Evolutionary conservation across 2,888 invertebrate genomes (phyloP), one percentile per base, ranked within the genome.

Genomic region (Orthosia incerta): DNA sequence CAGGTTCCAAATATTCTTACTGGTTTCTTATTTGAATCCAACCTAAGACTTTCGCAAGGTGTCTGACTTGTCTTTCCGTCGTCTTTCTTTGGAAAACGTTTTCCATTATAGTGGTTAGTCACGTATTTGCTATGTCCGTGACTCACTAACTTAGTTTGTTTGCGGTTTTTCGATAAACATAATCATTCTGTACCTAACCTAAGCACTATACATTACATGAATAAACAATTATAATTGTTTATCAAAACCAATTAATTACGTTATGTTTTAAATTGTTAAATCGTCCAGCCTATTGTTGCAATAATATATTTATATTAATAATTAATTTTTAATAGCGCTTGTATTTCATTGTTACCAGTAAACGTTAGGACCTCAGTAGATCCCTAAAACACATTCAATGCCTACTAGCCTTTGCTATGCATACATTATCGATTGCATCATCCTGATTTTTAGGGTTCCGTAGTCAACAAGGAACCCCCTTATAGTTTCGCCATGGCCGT

Each of bases 111-210:
- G 13, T 50, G 55, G 64, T 77, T 65, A 59, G 61, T 76, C 67
- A 77, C 26, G 12, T 55, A 60, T 59, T 56, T 63, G 15, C 39
- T 51, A 20, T 51, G 51, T 53, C n/a, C n/a, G 11, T 79, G 48
- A 64, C 39, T 80, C 66, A 74, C 51, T 20, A 31, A 50, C 64
- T 46, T 62, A 26, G 51, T 61, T 71, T 39, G 69, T 60, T 82
- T 78, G 69, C 26, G 83, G 83, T 80, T 79, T 73, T 80, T 79
- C 79, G 79, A 81, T 79, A 79, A 77, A 67, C 5, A 60, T 55
- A 51, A 67, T 80, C 45, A 63, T n/a, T 39, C 39, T 50, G 57
- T 50, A 64, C 16, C 7, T 55, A 71, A 71, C 53, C 4, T 46
- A 39, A 39, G 39, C 39, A 46, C 11, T 23, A 60, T 61, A 67